Base-by-base conservation (phyloP, 2,113 vertebrate species). In the Pungitius pungitius region DNA sequence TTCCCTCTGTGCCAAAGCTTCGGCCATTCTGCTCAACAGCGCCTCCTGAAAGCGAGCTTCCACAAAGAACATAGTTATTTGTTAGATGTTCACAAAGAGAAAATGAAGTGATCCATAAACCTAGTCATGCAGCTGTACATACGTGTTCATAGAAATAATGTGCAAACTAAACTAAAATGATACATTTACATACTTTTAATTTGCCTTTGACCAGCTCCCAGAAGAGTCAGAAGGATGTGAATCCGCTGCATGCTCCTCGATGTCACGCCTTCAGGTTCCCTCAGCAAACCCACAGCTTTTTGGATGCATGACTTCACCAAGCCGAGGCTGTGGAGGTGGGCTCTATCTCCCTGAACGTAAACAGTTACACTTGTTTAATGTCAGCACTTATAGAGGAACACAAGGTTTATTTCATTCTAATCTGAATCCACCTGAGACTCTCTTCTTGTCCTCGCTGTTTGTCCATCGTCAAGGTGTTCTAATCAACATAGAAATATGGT, bases 281-380 rank as follows among this genome's bases (percentile, higher is more conserved):
- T 87, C 68, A 94, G 86, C 52, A 91, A 70, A 22, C 89, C 82
- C 49, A 92, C 91, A 14, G 93, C 91, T 73, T 92, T 94, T 49
- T 94, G 93, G 30, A 91, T 57, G 40, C 93, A 94, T 0, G 92
- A 93, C 64, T 76, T 88, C 71, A 94, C 80, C 55, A 94, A 71
- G 26, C 91, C 88, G 2, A 88, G 45, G 2, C 85, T 83, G 81
- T 90, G 74, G 49, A 93, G 91, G 33, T 85, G 86, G 2, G 88
- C 83, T 54, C 10, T 52, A 18, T 74, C 60, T 11, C 26, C 64
- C 92, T 92, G 75, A 0, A 55, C 12, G 40, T 10, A 54, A 56
- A 80, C 4, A 74, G 15, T 18, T 1, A 17, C 0, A 49, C n/a
- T 49, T 15, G 7, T 12, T 55, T 78, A 12, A 70, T 0, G 0